Base-by-base conservation (phyloP, 2,797 vertebrate species). In the Sparus aurata region DNA sequence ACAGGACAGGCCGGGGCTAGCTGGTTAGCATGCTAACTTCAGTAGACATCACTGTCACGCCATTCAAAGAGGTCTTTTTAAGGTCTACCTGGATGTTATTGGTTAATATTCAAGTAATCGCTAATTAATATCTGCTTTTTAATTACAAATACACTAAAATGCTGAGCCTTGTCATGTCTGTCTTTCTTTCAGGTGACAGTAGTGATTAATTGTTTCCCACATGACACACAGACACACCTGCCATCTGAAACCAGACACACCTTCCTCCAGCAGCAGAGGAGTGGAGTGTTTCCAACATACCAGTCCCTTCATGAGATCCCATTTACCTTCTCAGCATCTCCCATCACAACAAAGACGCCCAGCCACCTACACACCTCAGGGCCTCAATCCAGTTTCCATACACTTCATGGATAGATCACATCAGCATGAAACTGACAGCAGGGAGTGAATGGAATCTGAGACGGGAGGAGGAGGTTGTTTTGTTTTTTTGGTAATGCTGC, bases 171-270 rank as follows among this genome's bases (percentile, higher is more conserved):
- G 16, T 66, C 18, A 2, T 34, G 11, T 66, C 30, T 54, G 2
- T 85, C 53, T 69, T 75, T 30, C 47, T 70, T 73, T 58, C 55
- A 27, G 18, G 18, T 71, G n/a, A 68, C 46, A 71, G 5, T 34
- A 66, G 49, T 65, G 49, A 82, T 64, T 30, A 65, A 53, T 77
- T 30, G 49, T 73, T 50, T 64, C 49, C 70, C 23, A 64, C 30
- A 41, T 58, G 45, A 61, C 12, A 27, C 8, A 59, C 49, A 9
- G 34, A 69, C 52, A 72, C 61, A 74, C 74, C 76, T 74, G 75
- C 77, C 75, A 70, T 43, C 78, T 84, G 87, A 93, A 89, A 91
- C 85, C 77, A 53, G 82, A 90, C 91, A 89, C 87, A 62, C 91
- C 89, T 91, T 85, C 60, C 74, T 87, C 13, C 67, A 73, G 73